Evolutionary conservation across 1,140 invertebrate genomes (phyloP), one percentile per base, ranked within the genome.

Genomic region (Drosophila tristis): DNA sequence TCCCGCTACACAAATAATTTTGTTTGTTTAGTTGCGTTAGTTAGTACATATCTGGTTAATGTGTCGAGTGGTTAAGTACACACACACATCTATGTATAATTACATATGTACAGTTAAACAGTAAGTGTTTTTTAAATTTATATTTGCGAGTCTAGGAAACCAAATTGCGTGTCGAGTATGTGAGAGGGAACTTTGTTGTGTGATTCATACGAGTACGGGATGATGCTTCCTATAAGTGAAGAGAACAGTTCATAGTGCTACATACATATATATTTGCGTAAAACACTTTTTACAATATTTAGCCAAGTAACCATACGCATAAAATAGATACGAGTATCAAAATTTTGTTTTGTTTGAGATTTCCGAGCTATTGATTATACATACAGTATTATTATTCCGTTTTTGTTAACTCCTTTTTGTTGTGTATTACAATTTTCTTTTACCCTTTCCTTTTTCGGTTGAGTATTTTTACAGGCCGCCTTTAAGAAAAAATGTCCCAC

Each of bases 51-150:
- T 39, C 11, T 20, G 51, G 39, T 29, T 73, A 72, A 55, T 66
- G 74, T 53, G 79, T 13, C 35, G 35, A 39, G 35, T 39, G 8
- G 54, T 48, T 78, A 61, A 43, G 23, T 78, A 61, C 62, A 54
- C 51, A 35, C 49, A 55, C 49, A 42, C 53, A 31, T 45, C 20
- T 57, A 66, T 65, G 29, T 60, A 67, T 82, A 82, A 86, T 86
- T 86, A 86, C 81, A 86, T 86, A 86, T 86, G 75, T 86, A 86
- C 81, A 86, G 70, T 84, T 80, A 80, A 80, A 80, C 78, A 77
- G 70, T 73, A 16, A 8, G 13, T 59, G 67, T 48, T 77, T 77
- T 42, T 57, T 47, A 9, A 67, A 42, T 68, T 73, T 31, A 51
- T 42, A 11, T 42, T 68, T 55, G 50, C 31, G 55, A 56, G 42